Base-by-base conservation (phyloP, 1,140 invertebrate genomes). In the Coptotermes formosanus region DNA sequence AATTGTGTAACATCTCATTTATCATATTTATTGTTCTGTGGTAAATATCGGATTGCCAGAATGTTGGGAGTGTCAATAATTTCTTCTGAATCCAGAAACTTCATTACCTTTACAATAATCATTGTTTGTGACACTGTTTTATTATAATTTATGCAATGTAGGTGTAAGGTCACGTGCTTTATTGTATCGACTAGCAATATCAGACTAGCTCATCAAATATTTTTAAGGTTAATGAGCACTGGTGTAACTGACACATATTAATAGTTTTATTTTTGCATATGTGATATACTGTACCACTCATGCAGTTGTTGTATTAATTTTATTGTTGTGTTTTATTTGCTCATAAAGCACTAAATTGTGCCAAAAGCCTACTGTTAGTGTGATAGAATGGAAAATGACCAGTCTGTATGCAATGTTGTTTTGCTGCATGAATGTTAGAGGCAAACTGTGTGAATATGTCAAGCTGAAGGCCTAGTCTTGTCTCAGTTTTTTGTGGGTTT, bases 21-120 rank as follows among this genome's bases (percentile, higher is more conserved):
- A 30, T 75, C n/a, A 75, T 75, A 75, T 75, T 25, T 30, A 12
- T 30, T 30, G 59, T 30, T 7, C 25, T 75, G n/a, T 30, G 7
- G 64, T 75, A 12, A 75, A n/a, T n/a, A 30, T 75, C 14, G 14
- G 55, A 23, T 19, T 59, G 55, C 14, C 55, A 6, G 64, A 75
- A 75, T 75, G 25, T 75, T 7, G n/a, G 7, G n/a, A 11, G 25
- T 30, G n/a, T 75, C 11, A 75, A 75, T 30, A 75, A 30, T 75
- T 75, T 75, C n/a, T 75, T n/a, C n/a, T 75, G 64, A 75, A 75
- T n/a, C 64, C 64, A 75, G 64, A 25, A 75, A 75, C 64, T 75
- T 75, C 64, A 75, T n/a, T n/a, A 30, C n/a, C 7, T 75, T 14
- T n/a, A 75, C 64, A 75, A 75, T 75, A 75, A 75, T 75, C 64